Evolutionary conservation across 2,888 invertebrate genomes (phyloP).

Genomic region (Hydrotaea diabolus): DNA sequence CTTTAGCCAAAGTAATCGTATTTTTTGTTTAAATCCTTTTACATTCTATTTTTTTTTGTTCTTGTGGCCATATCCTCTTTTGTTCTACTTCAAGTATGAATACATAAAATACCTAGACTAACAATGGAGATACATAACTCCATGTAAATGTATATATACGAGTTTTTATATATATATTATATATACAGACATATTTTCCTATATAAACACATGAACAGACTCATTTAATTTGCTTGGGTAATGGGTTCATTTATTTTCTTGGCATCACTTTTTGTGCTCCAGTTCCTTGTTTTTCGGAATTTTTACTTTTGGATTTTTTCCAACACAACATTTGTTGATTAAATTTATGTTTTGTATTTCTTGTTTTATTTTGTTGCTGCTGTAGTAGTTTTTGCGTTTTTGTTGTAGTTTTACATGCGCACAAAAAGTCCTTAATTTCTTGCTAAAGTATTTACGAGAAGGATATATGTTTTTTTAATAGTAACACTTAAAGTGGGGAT

Average conservation of each 20-base stretch:
- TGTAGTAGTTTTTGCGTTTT: neutral
- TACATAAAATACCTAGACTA: neutral
- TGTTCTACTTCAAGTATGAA: neutral
- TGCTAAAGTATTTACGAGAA: neutral
- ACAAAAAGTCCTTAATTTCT: neutral
- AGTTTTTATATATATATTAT: neutral
- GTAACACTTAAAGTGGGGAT: too few relatives aligned
- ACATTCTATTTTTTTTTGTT: too few relatives aligned
- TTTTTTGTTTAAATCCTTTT: conserved; percentile 26
- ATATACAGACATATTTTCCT: neutral
- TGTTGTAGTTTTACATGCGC: neutral
- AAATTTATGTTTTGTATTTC: conserved; percentile 31
- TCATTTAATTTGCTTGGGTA: neutral
- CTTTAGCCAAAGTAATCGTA: conserved; percentile 1
- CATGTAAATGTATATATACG: neutral
- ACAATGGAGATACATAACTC: neutral
- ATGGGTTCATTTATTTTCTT: conserved; percentile 3
- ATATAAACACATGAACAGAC: neutral
- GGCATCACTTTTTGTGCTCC: conserved; percentile 50
- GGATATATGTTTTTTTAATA: neutral
- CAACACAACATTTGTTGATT: conserved; percentile 59
- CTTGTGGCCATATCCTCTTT: neutral
- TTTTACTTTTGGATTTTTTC: conserved; percentile 53
- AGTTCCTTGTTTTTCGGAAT: conserved; percentile 41
- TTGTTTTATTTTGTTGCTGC: neutral